These are phyloP conservation scores for Menidia beryllina DNA, from an alignment of 2,113 vertebrate genomes.

Conservation along the genomic window DNA sequence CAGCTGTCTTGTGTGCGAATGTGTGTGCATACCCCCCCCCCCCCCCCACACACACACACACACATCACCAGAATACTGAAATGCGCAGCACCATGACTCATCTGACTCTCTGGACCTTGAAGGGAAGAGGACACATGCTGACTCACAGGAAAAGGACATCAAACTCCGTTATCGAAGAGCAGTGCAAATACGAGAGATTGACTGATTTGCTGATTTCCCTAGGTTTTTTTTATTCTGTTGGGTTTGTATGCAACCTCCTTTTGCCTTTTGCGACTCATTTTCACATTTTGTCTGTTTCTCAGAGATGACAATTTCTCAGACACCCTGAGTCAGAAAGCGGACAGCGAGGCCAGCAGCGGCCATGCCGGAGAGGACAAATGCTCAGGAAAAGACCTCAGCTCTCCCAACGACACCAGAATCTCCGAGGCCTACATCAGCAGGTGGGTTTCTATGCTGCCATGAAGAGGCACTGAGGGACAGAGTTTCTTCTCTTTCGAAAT, in stretches of 20 bases:
- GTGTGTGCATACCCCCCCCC: conserved; percentile 2
- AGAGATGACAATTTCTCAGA: conserved; percentile 99
- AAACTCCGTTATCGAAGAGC: conserved; percentile 44
- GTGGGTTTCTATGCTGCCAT: conserved; percentile 66
- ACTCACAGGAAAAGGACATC: conserved; percentile 54
- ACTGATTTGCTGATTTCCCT: conserved; percentile 51
- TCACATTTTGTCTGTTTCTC: conserved; percentile 52
- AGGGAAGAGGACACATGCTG: conserved; percentile 39
- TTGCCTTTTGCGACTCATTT: conserved; percentile 31
- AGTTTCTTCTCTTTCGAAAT: no score
- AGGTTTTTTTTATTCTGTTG: background rate
- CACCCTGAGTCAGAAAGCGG: conserved; percentile 96
- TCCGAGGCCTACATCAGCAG: conserved; percentile 89
- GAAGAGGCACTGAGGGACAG: background rate
- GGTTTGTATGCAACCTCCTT: conserved; percentile 23
- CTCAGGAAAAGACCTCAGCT: conserved; percentile 91
- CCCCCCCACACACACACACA: no score
- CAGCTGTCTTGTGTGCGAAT: conserved; percentile 20
- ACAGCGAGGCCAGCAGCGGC: conserved; percentile 96
- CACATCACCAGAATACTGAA: conserved; percentile 48
- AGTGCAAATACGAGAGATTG: conserved; percentile 17
- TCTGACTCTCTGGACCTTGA: conserved; percentile 47
- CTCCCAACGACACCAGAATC: conserved; percentile 89
- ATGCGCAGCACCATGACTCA: conserved; percentile 59
- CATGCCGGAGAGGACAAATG: conserved; percentile 93